Evolutionary conservation across 2,113 vertebrate genomes (phyloP).

Genomic region (Elephantulus edwardii): DNA sequence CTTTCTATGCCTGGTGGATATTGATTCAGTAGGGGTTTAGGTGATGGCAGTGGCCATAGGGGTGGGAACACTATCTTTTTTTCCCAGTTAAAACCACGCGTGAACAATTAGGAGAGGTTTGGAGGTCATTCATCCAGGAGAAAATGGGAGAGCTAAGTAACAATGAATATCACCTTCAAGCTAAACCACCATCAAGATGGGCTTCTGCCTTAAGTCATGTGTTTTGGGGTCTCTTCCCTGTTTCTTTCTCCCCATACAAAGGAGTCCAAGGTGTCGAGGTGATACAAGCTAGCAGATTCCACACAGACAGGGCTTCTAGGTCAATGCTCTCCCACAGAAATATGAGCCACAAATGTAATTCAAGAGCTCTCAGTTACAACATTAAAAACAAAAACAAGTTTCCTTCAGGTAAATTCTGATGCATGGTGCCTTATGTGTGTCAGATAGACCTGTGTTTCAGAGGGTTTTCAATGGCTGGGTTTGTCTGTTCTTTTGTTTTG

Average conservation of each 20-base stretch:
- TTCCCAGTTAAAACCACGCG: background rate
- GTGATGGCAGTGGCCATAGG: background rate
- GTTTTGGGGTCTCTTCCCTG: background rate
- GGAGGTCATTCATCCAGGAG: background rate
- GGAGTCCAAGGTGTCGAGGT: too few species aligned
- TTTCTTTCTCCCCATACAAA: background rate
- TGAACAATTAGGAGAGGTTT: background rate
- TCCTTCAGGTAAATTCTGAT: background rate
- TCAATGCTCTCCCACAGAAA: background rate
- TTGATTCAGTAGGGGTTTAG: background rate
- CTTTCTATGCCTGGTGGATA: background rate
- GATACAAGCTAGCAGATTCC: background rate
- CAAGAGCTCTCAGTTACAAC: background rate
- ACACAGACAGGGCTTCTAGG: background rate
- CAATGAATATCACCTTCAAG: background rate
- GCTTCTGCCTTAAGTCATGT: fast-evolving
- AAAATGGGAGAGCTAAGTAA: background rate
- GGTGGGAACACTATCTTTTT: background rate
- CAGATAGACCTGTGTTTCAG: background rate
- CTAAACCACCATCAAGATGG: background rate
- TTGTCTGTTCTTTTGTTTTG: too few species aligned
- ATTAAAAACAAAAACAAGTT: background rate
- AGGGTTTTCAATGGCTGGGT: background rate
- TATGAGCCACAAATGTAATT: background rate
- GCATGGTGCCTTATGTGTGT: background rate